These are phyloP conservation scores for Illadopsis cleaveri DNA, from an alignment of 2,113 vertebrate genomes.

Conservation along the genomic window DNA sequence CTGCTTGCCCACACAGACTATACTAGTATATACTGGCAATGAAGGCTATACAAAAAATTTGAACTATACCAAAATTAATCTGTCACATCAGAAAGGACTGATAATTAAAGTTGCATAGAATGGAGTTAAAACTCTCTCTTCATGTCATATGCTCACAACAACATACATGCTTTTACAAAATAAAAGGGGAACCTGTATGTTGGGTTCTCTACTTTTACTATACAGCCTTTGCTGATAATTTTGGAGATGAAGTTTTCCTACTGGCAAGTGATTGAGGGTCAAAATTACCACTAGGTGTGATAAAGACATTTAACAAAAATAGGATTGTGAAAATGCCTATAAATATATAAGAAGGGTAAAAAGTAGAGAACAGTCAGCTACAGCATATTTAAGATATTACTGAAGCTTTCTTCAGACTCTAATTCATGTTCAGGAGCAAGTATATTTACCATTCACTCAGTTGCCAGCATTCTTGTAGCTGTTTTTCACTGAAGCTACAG, in stretches of 20 bases:
- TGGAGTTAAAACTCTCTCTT: not conserved
- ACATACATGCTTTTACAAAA: not conserved
- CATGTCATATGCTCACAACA: not conserved
- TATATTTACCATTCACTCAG: not conserved
- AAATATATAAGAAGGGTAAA: not conserved
- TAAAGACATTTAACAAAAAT: not conserved
- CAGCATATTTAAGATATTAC: not conserved
- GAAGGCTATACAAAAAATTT: not conserved
- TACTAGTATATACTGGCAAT: not conserved
- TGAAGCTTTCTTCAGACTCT: not conserved
- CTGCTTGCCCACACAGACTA: not conserved
- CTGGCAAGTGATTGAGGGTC: not conserved
- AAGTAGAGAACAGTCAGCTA: not conserved
- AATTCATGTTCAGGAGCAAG: not conserved
- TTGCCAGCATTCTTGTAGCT: not conserved
- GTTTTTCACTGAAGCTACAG: not conserved
- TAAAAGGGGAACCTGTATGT: not conserved
- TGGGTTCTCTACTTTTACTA: not conserved
- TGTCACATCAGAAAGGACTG: not conserved
- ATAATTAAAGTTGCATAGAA: not conserved
- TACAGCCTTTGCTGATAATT: not conserved
- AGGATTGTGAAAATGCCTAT: not conserved
- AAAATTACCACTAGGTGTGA: not conserved
- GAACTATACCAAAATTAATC: not conserved
- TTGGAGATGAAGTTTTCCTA: not conserved